Conservation (phyloP, 2,888 invertebrate species). For the Tipula helvola region DNA sequence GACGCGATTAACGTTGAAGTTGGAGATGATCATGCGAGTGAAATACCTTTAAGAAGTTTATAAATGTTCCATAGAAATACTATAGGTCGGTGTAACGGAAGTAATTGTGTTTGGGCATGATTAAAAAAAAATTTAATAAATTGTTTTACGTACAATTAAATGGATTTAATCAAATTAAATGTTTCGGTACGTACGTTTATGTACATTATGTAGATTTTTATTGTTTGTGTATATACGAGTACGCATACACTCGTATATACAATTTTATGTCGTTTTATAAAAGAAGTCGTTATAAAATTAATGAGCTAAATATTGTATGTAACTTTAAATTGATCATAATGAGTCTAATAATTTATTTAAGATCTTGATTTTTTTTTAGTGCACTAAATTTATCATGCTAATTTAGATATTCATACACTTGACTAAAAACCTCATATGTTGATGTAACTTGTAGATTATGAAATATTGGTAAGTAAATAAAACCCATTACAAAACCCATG, state of each 20-base stretch:
- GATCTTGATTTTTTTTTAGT: background rate
- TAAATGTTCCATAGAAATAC: background rate
- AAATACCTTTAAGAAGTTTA: background rate
- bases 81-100: background rate
- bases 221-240: background rate
- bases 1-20: background rate
- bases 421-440: slow-evolving; percentile 57
- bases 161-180: background rate
- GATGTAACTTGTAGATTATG: slow-evolving; percentile 62
- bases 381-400: background rate
- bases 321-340: background rate
- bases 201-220: background rate
- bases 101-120: background rate
- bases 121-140: background rate
- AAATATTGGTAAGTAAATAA: slow-evolving; percentile 60
- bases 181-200: background rate
- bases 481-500: slow-evolving; percentile 53
- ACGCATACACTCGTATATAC: background rate
- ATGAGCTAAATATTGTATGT: background rate
- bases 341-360: background rate
- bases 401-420: background rate
- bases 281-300: background rate
- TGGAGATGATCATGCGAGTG: background rate
- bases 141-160: background rate
- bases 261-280: background rate